phyloP scores from a whole-genome alignment of 1,140 invertebrate genomes.

The Thalassaphorura encarpata region DNA sequence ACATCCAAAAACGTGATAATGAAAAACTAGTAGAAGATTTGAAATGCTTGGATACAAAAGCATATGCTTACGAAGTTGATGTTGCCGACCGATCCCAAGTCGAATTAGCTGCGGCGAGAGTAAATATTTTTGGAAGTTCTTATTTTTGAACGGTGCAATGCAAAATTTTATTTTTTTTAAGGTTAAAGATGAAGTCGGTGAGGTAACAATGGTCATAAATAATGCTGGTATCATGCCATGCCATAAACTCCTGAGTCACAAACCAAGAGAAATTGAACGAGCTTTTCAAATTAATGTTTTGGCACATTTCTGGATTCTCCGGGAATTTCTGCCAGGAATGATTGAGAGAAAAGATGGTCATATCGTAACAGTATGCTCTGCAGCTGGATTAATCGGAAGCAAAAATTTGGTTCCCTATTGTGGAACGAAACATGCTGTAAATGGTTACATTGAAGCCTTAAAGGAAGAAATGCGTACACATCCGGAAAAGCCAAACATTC shows the following conservation, averaged over 20 bases:
- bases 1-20: conserved; percentile 12
- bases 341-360: conserved; percentile 64
- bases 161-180: conserved; percentile 4
- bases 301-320: conserved; percentile 66
- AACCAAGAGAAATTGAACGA: conserved; percentile 53
- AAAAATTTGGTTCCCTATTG: conserved; percentile 72
- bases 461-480: conserved; percentile 54
- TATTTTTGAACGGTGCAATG: background rate
- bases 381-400: conserved; percentile 63
- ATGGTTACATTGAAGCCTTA: conserved; percentile 45
- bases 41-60: conserved; percentile 9
- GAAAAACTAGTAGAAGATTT: conserved; percentile 8
- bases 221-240: conserved; percentile 86
- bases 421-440: conserved; percentile 72
- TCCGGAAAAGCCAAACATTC: conserved; percentile 48
- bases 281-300: conserved; percentile 69
- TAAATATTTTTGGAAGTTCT: background rate
- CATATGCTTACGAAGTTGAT: conserved; percentile 17
- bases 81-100: conserved; percentile 18
- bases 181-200: conserved; percentile 37
- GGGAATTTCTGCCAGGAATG: conserved; percentile 72
- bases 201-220: conserved; percentile 62
- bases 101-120: background rate
- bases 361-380: conserved; percentile 67
- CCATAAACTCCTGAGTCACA: conserved; percentile 54